Conservation (phyloP, 2,113 vertebrate genomes). For the Panurus biarmicus region DNA sequence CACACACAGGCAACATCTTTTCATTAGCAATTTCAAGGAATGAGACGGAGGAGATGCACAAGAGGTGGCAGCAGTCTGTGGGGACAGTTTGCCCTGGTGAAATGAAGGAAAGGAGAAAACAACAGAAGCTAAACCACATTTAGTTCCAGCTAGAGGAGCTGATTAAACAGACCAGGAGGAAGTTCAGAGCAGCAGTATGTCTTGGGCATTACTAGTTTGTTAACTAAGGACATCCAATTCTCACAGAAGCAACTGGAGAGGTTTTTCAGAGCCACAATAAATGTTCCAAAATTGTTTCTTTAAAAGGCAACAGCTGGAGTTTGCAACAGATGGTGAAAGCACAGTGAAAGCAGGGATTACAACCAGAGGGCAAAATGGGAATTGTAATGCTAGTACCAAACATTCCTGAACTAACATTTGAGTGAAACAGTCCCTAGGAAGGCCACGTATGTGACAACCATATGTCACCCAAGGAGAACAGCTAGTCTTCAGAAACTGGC, state of each 20-base stretch:
- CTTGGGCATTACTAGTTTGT: background rate
- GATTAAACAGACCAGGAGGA: background rate
- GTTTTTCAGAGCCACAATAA: background rate
- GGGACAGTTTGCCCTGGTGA: background rate
- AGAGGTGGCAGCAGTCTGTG: background rate
- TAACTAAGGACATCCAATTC: background rate
- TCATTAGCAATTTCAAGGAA: background rate
- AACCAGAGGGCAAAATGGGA: background rate
- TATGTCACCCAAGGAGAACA: background rate
- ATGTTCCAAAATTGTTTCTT: background rate
- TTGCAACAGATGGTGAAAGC: background rate
- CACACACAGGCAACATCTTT: background rate
- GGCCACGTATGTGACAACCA: background rate
- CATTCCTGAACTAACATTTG: background rate
- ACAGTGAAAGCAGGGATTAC: background rate
- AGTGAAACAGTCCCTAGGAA: background rate
- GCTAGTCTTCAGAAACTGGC: background rate
- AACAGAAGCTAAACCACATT: slow-evolving; percentile 5
- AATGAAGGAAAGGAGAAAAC: background rate
- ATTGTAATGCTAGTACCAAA: background rate
- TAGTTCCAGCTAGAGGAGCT: background rate
- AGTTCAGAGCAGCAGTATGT: background rate
- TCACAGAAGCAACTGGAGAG: background rate
- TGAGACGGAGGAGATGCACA: background rate
- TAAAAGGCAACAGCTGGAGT: background rate